Base-by-base conservation (phyloP, 2,113 vertebrate genomes). In the Reinhardtius hippoglossoides region DNA sequence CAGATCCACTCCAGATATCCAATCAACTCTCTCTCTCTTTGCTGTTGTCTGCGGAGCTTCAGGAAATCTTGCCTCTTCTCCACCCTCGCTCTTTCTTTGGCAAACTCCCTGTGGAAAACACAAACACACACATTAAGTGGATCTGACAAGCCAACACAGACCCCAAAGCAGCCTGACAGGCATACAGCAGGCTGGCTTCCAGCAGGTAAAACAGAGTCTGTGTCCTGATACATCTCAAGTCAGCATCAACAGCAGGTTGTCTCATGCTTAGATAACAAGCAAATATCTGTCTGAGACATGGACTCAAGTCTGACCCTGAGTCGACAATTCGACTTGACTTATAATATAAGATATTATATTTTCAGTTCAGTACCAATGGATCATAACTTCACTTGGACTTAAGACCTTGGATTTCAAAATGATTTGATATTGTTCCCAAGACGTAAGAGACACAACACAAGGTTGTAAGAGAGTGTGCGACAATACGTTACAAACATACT, bases 1-100 rank as follows among this genome's bases (percentile, higher is more conserved):
- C 96, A 98, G 89, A 99, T 99, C 98, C 97, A 99, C 87, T 98
- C 97, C 87, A 98, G 92, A 92, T 99, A 99, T 0, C 98, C 97
- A 0, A 97, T 99, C 20, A 99, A 94, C 61, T 99, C 98, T 31
- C 96, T 92, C 71, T 99, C 98, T 3, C 99, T 98, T 68, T 99
- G 97, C 93, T 98, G 98, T 78, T 98, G 97, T 82, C 97, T 82
- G 13, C 97, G 96, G n/a, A 99, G 96, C 84, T 99, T 99, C 83
- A 99, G 92, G 85, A 99, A 99, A 37, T 97, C 97, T 9, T 97
- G 95, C 8, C 98, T 95, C 89, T 99, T 99, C 90, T 99, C 98
- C 24, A 99, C 98, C 50, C 98, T 83, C 87, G 98, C 97, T 0
- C 97, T 94, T 74, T 99, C 98, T 87, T 99, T 99, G 50, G 98